Percentiles rank a stretch among this genome's conserved stretches.
Evolutionary conservation across 1,140 invertebrate species (phyloP).

Genomic region (Drosophila melanica): DNA sequence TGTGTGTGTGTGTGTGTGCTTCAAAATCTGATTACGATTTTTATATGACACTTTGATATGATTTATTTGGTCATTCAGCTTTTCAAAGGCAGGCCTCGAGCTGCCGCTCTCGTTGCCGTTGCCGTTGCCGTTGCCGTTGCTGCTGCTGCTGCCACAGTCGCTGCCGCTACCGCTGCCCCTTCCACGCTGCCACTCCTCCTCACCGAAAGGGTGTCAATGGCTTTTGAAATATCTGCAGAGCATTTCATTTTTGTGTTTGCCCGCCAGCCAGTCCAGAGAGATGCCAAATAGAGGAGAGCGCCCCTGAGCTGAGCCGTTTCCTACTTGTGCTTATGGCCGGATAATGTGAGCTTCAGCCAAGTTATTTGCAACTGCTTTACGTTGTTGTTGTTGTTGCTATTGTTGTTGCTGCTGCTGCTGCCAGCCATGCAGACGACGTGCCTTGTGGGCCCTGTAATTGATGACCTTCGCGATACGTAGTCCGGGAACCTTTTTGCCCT

Average conservation of each 20-base stretch:
- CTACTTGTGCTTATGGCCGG: constrained; percentile 78
- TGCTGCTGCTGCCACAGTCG: constrained; percentile 19
- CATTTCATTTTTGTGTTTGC: constrained; percentile 71
- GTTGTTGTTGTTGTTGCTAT: constrained; percentile 36
- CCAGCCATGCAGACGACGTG: constrained; percentile 51
- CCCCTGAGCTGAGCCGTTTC: constrained; percentile 57
- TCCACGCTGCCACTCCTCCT: constrained; percentile 42
- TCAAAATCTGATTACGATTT: constrained; percentile 83
- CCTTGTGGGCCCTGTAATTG: constrained; percentile 69
- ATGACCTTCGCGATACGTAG: constrained; percentile 79
- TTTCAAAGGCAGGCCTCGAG: constrained; percentile 79
- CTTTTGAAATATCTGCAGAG: constrained; percentile 83
- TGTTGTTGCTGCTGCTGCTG: constrained; percentile 22
- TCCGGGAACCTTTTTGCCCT: constrained; percentile 58
- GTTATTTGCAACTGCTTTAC: constrained; percentile 74
- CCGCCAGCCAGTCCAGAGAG: constrained; percentile 40
- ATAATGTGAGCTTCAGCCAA: constrained; percentile 79
- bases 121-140: constrained; percentile 20
- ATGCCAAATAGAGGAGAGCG: constrained; percentile 35
- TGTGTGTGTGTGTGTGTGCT: constrained; percentile 56
- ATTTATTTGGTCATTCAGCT: constrained; percentile 83
- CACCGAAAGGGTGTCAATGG: constrained; percentile 80
- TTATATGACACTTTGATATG: constrained; percentile 83
- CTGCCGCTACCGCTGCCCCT: constrained; percentile 28
- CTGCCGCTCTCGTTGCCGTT: constrained; percentile 15